Base-by-base conservation (phyloP, 2,113 vertebrate genomes). In the Excalfactoria chinensis region DNA sequence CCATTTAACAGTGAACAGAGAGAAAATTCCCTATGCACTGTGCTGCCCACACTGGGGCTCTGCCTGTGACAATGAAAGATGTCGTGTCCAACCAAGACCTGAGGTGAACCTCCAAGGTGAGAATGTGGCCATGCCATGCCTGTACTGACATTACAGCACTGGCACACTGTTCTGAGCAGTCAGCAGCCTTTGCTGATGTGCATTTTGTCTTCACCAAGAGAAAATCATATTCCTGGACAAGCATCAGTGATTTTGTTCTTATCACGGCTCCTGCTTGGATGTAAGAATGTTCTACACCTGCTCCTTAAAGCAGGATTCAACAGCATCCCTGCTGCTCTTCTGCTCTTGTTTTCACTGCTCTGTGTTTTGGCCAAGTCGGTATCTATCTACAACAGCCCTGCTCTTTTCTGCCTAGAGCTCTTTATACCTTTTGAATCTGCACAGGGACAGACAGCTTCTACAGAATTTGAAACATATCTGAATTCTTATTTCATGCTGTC, bases 71-170 rank as follows among this genome's bases (percentile, higher is more conserved):
- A 7, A 4, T 13, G 32, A 62, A 56, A 70, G 82, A 28, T 22
- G 58, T 7, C 8, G 15, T 4, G 11, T 0, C 25, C 43, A 30
- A 1, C 11, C 0, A 0, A 87, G 21, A 19, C 5, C 12, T 4
- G 13, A 59, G 63, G 32, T 3, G 3, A 6, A 20, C 64, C 17
- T 35, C 59, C 12, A 11, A 40, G 9, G 8, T 26, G 25, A 32
- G 5, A 1, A 0, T 67, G 49, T 73, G 75, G 11, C 13, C 9
- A 11, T 26, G 40, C 3, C 28, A 5, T 35, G 25, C 13, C 23
- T 28, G 5, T 40, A 20, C 11, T 68, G 32, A 25, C 23, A 30
- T 8, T 18, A 2, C 16, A 30, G 14, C 51, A 13, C 4, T 40
- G 22, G 4, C 9, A 11, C 3, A 4, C 9, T 90, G 56, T 1